Evolutionary conservation across 2,888 invertebrate species (phyloP), one percentile per base, ranked within the genome.

Genomic region (Reticulitermes lucifugus): DNA sequence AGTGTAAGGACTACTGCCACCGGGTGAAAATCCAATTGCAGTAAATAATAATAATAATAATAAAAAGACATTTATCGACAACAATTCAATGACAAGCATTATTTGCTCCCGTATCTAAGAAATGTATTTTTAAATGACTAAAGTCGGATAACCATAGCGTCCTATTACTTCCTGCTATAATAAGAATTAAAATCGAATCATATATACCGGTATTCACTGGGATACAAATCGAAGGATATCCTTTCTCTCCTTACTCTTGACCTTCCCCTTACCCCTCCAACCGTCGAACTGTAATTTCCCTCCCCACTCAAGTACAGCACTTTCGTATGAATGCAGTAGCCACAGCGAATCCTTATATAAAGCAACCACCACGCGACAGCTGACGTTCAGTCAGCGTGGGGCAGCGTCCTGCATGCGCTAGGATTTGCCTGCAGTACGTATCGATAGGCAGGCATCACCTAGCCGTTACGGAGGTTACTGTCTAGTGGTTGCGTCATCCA

Each of bases 221-320:
- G 3, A n/a, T 6, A 46, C n/a, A 65, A 81, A 46, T n/a, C 70
- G 70, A 81, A 81, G 81, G 81, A 65, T 81, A 46, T 41, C 81
- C 81, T 65, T 81, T 70, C 84, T 70, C 84, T 84, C 59, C 75
- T 59, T 77, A 55, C 21, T 84, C 84, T 84, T 84, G 84, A 84
- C 84, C 84, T 84, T 84, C 75, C 79, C 84, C 55, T 59, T 65
- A 55, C 59, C 46, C 81, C 35, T 43, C 79, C 51, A 79, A 79
- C 12, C 22, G 73, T 7, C n/a, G 0, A 4, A 51, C 41, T 59
- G 70, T 83, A 41, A 70, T 55, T 84, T n/a, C 84, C 79, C 79
- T 79, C 60, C 84, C 46, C 79, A 22, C 59, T 22, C n/a, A 41
- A 21, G 22, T 18, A 14, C 73, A 35, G 21, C 77, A 77, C 77